phyloP scores from a whole-genome alignment of 2,113 vertebrate genomes.

The Gnathonemus longibarbis region DNA sequence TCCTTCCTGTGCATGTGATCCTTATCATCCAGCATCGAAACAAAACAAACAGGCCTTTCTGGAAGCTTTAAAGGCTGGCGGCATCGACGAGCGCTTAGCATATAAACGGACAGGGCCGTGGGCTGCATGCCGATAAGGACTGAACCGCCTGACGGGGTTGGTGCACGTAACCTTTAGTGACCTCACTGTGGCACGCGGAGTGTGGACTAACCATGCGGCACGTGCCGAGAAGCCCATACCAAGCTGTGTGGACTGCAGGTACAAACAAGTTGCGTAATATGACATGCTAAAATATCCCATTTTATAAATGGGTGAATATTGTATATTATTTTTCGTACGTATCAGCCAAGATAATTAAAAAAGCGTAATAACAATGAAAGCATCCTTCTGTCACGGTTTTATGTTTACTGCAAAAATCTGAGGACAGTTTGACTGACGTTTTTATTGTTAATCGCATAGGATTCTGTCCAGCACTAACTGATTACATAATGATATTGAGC shows the following conservation, averaged over 20 bases:
- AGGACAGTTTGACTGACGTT: not conserved
- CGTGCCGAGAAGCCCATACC: not conserved
- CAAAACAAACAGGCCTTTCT: constrained; percentile 33
- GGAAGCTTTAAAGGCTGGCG: constrained; percentile 31
- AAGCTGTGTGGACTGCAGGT: not conserved
- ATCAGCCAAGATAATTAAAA: not conserved
- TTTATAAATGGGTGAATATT: not conserved
- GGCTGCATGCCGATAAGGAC: constrained; percentile 31
- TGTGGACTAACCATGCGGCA: not conserved
- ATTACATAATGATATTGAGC: not conserved
- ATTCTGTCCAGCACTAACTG: not conserved
- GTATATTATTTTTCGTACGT: not conserved
- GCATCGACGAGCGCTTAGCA: constrained; percentile 27
- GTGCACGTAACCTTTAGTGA: not conserved
- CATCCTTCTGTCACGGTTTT: not conserved
- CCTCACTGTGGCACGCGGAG: not conserved
- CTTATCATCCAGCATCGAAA: constrained; percentile 26
- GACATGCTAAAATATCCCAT: not conserved
- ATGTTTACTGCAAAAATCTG: not conserved
- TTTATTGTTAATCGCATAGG: not conserved
- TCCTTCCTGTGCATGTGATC: constrained; percentile 17
- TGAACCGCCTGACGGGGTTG: constrained; percentile 23
- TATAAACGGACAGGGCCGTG: constrained; percentile 24
- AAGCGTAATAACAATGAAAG: not conserved
- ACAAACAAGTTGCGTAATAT: not conserved